Evolutionary conservation across 2,888 invertebrate species (phyloP).

Genomic region (Cryptus armator): DNA sequence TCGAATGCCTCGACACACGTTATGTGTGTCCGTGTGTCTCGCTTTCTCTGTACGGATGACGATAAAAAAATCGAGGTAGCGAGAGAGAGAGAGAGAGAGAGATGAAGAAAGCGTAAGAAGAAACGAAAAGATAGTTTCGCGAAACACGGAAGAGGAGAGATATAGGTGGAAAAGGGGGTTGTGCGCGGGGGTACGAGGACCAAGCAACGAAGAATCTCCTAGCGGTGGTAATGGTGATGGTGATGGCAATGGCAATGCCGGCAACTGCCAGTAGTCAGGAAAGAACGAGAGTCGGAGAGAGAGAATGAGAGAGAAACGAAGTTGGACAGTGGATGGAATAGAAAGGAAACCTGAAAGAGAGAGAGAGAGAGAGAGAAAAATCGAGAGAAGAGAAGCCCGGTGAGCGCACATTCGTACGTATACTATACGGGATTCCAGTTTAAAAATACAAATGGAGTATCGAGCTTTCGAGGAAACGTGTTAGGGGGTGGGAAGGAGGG

Average conservation of each 20-base stretch:
- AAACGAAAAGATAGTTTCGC: slow-evolving; percentile 23
- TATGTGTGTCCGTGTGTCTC: slow-evolving; percentile 23
- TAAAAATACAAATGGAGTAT: slow-evolving; percentile 85
- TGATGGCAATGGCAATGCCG: slow-evolving; percentile 78
- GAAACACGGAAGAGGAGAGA: slow-evolving; percentile 56
- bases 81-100: slow-evolving; percentile 51
- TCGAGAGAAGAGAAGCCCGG: slow-evolving; percentile 56
- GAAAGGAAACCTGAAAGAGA: slow-evolving; percentile 44
- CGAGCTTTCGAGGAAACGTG: slow-evolving; percentile 82
- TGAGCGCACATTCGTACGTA: slow-evolving; percentile 74
- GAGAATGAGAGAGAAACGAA: slow-evolving; percentile 32
- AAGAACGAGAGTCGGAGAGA: slow-evolving; percentile 59
- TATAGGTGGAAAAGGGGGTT: slow-evolving; percentile 53
- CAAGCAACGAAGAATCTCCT: slow-evolving; percentile 70
- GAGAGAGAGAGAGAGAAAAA: slow-evolving; percentile 31
- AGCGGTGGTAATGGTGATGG: slow-evolving; percentile 82
- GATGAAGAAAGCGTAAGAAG: slow-evolving; percentile 35
- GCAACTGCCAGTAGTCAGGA: slow-evolving; percentile 69
- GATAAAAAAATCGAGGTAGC: slow-evolving; percentile 60
- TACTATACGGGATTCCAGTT: slow-evolving; percentile 80
- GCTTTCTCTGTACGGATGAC: slow-evolving; percentile 27
- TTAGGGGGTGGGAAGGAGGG: slow-evolving; percentile 68
- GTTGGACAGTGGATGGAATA: slow-evolving; percentile 46
- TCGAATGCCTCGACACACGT: slow-evolving; percentile 64
- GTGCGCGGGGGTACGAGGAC: slow-evolving; percentile 51